Evolutionary conservation across 1,140 invertebrate genomes (phyloP).

Genomic region (Helicoverpa armigera): DNA sequence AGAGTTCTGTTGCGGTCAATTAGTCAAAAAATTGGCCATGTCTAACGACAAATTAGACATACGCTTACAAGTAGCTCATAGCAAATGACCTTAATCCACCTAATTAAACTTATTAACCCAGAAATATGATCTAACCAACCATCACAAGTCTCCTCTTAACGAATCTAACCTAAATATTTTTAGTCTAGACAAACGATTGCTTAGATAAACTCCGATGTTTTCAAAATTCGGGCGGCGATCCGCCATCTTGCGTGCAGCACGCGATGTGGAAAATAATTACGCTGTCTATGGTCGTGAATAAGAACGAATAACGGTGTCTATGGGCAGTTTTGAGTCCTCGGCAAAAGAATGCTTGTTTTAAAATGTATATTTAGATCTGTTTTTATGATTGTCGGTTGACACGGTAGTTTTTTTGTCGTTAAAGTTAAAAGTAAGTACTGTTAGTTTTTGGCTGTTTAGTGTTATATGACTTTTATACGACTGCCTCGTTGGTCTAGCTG

Average conservation of each 20-base stretch:
- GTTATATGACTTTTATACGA: no score
- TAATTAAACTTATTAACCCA: not conserved
- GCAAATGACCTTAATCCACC: not conserved
- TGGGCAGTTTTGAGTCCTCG: constrained; percentile 12
- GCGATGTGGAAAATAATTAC: constrained; percentile 8
- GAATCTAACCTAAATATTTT: constrained; percentile 4
- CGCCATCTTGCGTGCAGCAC: constrained; percentile 15
- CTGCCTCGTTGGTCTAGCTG: no score
- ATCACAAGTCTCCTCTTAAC: not conserved
- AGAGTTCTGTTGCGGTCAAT: no score
- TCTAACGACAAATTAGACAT: not conserved
- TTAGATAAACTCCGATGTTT: not conserved
- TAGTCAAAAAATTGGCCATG: no score
- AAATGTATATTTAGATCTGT: not conserved
- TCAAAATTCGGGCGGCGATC: constrained; percentile 3
- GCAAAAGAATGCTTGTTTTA: constrained; percentile 7
- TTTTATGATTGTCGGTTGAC: not conserved
- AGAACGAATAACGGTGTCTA: constrained; percentile 29
- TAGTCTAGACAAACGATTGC: constrained; percentile 11
- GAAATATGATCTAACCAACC: not conserved
- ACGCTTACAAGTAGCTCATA: not conserved
- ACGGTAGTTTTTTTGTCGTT: no score
- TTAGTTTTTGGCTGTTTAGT: no score
- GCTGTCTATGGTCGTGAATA: constrained; percentile 14
- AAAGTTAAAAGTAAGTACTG: no score